A percentile compares a stretch with the other conserved stretches of the same genome.
phyloP scores from a whole-genome alignment of 1,140 invertebrate species.

The Oncopeltus fasciatus region DNA sequence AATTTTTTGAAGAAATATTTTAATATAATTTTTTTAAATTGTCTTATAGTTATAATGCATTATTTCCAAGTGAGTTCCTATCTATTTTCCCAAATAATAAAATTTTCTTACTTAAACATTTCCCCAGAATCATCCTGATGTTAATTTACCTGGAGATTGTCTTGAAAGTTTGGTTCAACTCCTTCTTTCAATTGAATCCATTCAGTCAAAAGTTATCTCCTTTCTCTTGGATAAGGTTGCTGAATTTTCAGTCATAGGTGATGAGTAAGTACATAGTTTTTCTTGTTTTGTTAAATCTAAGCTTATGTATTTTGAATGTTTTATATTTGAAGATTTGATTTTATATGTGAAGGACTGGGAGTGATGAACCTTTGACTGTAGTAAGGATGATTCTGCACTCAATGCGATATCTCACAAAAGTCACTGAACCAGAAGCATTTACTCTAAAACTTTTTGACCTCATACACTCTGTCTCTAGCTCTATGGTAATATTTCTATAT shows the following conservation, averaged over 20 bases:
- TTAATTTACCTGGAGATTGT: not conserved
- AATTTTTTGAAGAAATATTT: no score
- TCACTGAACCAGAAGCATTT: not conserved
- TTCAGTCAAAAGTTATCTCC: constrained; percentile 4
- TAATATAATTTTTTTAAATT: no score
- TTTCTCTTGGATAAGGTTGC: constrained; percentile 11
- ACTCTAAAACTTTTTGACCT: constrained; percentile 10
- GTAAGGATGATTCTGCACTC: constrained; percentile 8
- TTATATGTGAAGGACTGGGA: not conserved
- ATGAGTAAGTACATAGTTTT: constrained; percentile 2
- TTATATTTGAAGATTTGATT: not conserved
- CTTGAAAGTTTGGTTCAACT: constrained; percentile 12
- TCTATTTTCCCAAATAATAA: no score
- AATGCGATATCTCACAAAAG: constrained; percentile 13
- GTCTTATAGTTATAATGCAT: no score
- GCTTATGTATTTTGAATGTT: not conserved
- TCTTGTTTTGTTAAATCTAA: no score
- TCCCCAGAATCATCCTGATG: constrained; percentile 4
- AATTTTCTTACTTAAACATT: no score
- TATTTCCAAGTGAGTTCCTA: no score
- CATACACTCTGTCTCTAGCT: constrained; percentile 4
- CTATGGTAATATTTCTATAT: constrained; percentile 4
- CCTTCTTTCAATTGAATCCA: constrained; percentile 7
- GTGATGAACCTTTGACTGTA: constrained; percentile 6
- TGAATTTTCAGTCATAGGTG: constrained; percentile 5